Conservation (phyloP, 1,140 invertebrate genomes). For the Ruditapes philippinarum region DNA sequence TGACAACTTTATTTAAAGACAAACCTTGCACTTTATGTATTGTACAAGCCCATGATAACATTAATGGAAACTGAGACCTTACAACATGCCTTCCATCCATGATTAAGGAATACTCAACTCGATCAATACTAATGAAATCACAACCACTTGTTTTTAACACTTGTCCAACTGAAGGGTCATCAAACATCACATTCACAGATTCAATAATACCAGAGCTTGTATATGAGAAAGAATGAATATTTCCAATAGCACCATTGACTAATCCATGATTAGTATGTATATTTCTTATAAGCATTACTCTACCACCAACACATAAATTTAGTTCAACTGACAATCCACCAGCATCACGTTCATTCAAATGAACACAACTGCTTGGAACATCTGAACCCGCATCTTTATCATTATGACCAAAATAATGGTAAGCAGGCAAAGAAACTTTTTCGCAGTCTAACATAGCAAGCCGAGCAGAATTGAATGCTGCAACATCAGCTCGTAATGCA, state of each 20-base stretch:
- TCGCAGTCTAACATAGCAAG: neutral
- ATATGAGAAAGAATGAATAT: conserved; percentile 28
- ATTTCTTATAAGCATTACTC: conserved; percentile 55
- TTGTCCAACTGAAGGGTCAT: conserved; percentile 23
- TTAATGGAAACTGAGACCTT: conserved; percentile 56
- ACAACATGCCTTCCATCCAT: conserved; percentile 17
- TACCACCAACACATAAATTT: neutral
- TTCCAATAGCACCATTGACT: conserved; percentile 56
- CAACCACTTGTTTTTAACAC: neutral
- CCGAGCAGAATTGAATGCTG: neutral
- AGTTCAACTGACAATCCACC: conserved; percentile 22
- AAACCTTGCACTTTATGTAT: conserved; percentile 65
- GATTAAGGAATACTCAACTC: conserved; percentile 17
- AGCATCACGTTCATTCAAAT: conserved; percentile 15
- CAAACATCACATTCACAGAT: conserved; percentile 54
- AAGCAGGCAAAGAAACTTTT: neutral
- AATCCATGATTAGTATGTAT: conserved; percentile 42
- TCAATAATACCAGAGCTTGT: neutral
- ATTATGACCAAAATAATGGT: conserved; percentile 50
- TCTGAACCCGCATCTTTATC: conserved; percentile 35
- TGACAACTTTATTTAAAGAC: neutral
- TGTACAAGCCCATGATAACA: conserved; percentile 44
- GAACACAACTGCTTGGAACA: neutral
- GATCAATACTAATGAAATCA: conserved; percentile 42
- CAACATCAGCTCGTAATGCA: conserved; percentile 26